Percentiles rank a stretch among this genome's conserved stretches.
These are phyloP conservation scores for Strongylocentrotus purpuratus DNA, from an alignment of 35 echinoderm and acorn worm genomes.

Conservation along the genomic window DNA sequence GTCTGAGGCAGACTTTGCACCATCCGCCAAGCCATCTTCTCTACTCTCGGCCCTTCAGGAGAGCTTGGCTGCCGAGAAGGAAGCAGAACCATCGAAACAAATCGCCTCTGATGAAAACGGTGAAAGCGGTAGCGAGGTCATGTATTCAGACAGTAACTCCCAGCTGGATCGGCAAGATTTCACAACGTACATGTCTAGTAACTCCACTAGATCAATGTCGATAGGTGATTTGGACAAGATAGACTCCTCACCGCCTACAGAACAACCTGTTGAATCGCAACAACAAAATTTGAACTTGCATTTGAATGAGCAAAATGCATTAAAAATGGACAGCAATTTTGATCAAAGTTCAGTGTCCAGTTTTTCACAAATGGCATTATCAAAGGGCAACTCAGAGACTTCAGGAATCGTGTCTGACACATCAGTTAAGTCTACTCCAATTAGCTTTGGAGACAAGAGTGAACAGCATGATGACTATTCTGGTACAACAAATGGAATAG, in stretches of 20 bases:
- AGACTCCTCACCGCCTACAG: conserved; percentile 14
- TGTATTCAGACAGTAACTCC: conserved; percentile 52
- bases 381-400: background rate
- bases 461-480: background rate
- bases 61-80: background rate
- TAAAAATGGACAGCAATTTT: background rate
- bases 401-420: background rate
- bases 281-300: background rate
- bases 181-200: conserved; percentile 56
- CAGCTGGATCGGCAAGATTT: conserved; percentile 61
- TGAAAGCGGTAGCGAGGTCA: background rate
- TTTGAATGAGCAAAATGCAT: background rate
- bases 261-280: background rate
- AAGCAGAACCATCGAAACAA: background rate
- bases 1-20: conserved; percentile 97
- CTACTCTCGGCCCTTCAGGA: conserved; percentile 31
- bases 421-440: background rate
- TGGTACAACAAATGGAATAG: background rate
- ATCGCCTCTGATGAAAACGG: background rate
- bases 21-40: conserved; percentile 67
- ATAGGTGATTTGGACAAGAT: conserved; percentile 39
- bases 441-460: background rate
- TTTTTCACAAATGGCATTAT: conserved; percentile 12
- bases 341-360: background rate
- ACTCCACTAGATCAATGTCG: conserved; percentile 47